These are phyloP conservation scores for Chunga burmeisteri DNA, from an alignment of 2,113 vertebrate genomes.

Conservation along the genomic window DNA sequence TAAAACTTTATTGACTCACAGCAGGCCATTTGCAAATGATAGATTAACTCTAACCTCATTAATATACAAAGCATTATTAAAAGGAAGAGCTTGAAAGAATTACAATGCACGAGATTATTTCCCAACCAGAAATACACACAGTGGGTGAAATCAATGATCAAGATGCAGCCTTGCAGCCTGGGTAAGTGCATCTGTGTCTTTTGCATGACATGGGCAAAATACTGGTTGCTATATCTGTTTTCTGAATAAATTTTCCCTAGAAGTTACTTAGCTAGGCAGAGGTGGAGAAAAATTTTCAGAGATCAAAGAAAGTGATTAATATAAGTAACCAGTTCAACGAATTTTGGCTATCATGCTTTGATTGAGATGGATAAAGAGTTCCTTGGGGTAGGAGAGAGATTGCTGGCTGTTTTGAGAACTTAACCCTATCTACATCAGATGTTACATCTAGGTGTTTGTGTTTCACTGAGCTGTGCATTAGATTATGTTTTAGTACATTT, in stretches of 20 bases:
- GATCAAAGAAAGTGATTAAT: background rate
- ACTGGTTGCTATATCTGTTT: background rate
- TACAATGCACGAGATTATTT: background rate
- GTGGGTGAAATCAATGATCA: background rate
- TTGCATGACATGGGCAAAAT: background rate
- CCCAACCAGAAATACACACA: background rate
- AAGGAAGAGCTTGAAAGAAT: background rate
- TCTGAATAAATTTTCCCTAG: background rate
- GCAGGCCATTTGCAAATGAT: slow-evolving; percentile 39
- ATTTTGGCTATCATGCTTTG: background rate
- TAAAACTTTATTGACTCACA: slow-evolving; percentile 44
- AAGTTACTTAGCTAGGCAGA: background rate
- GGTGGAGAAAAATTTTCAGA: background rate
- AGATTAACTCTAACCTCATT: slow-evolving; percentile 48
- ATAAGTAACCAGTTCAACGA: background rate
- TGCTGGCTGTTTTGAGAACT: background rate
- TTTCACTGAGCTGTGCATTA: background rate
- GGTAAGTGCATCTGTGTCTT: background rate
- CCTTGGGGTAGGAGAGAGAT: background rate
- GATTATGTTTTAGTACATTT: background rate
- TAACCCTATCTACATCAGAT: background rate
- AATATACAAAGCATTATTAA: slow-evolving; percentile 28
- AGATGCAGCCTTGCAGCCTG: background rate
- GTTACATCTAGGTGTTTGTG: accelerated
- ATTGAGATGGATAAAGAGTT: background rate